These are phyloP conservation scores for Xylocampa areola DNA, from an alignment of 2,888 invertebrate species.

Conservation along the genomic window DNA sequence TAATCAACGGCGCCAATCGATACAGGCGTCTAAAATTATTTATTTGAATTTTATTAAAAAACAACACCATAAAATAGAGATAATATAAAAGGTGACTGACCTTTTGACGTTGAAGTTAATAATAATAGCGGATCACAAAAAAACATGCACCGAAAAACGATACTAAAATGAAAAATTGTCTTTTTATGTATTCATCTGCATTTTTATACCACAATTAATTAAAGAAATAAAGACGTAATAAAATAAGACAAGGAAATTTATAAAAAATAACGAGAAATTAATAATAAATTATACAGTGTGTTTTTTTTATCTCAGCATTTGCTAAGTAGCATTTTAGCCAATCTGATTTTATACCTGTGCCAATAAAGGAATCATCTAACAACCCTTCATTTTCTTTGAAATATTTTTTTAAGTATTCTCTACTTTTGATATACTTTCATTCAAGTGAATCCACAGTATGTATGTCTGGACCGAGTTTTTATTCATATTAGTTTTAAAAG, in stretches of 20 bases:
- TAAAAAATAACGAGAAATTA: neutral
- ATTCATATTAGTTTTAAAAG: no score
- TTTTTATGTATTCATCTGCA: constrained; percentile 9
- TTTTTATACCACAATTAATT: constrained; percentile 10
- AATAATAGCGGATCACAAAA: constrained; percentile 10
- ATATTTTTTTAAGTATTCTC: no score
- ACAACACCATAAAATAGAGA: constrained; percentile 17
- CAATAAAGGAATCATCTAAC: no score
- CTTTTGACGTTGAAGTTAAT: constrained; percentile 18
- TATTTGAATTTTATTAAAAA: constrained; percentile 17
- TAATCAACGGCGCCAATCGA: constrained; percentile 7
- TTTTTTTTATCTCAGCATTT: no score
- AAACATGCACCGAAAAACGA: neutral
- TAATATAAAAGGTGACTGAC: constrained; percentile 19
- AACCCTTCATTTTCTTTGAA: no score
- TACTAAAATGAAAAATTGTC: neutral
- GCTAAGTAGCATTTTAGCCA: no score
- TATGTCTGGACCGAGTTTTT: no score
- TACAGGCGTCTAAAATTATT: neutral
- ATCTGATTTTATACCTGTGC: no score
- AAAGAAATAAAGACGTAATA: constrained; percentile 8
- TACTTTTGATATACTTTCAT: no score
- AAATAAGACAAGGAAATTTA: constrained; percentile 5
- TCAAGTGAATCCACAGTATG: no score
- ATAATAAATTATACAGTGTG: neutral